phyloP scores from a whole-genome alignment of 2,113 vertebrate genomes.

The Canis aureus region DNA sequence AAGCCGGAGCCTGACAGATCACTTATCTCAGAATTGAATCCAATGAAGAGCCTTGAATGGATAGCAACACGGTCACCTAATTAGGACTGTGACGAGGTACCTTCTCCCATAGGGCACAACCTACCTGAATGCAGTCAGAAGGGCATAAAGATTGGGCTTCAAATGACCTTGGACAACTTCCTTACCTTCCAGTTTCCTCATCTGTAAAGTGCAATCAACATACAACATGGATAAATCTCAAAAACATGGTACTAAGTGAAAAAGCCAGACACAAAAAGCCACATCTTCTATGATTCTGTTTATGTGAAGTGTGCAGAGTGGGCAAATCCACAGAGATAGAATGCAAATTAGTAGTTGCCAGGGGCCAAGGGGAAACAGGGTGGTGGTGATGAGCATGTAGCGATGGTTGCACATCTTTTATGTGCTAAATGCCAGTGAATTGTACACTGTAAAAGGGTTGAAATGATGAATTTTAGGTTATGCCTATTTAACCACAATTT shows the following conservation, averaged over 20 bases:
- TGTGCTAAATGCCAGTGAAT: not conserved
- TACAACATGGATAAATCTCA: not conserved
- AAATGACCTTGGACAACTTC: not conserved
- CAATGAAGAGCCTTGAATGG: not conserved
- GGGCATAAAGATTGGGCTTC: not conserved
- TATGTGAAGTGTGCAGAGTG: not conserved
- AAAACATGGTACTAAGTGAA: not conserved
- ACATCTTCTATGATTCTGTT: not conserved
- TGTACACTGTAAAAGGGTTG: not conserved
- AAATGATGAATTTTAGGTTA: not conserved
- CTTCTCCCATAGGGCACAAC: not conserved
- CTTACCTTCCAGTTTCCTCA: not conserved
- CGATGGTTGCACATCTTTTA: not conserved
- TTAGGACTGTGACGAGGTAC: not conserved
- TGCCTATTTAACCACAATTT: not conserved
- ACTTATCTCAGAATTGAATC: slow-evolving; percentile 36
- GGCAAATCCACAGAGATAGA: not conserved
- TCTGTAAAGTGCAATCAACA: not conserved
- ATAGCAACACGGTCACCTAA: not conserved
- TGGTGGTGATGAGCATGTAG: not conserved
- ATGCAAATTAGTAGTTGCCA: not conserved
- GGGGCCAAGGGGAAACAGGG: not conserved
- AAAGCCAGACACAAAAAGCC: slow-evolving; percentile 4
- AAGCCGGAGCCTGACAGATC: slow-evolving; percentile 11
- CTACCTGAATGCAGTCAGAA: not conserved